phyloP scores from a whole-genome alignment of 1,140 invertebrate genomes.

The Lamellibrachia luymesi region DNA sequence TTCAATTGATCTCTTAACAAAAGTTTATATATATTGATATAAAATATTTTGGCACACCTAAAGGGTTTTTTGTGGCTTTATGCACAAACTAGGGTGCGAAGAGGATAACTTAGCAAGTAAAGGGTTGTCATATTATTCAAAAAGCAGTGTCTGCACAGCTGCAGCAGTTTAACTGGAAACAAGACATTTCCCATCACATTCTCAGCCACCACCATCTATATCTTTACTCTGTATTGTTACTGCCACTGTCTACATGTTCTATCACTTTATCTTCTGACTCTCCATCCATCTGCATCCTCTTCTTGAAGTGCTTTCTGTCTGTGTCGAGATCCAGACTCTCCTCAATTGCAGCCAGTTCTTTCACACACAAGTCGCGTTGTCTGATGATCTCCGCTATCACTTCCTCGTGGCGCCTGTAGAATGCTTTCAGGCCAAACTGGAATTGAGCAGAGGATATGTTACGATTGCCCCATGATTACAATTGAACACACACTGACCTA shows the following conservation, averaged over 20 bases:
- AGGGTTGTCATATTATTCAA: background rate
- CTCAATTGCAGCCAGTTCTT: constrained; percentile 34
- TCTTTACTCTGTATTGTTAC: background rate
- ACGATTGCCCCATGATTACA: background rate
- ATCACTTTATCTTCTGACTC: background rate
- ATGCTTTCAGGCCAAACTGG: constrained; percentile 37
- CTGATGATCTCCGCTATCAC: constrained; percentile 33
- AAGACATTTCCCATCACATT: background rate
- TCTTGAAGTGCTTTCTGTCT: constrained; percentile 7
- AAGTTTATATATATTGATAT: background rate
- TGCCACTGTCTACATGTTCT: background rate
- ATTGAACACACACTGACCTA: background rate
- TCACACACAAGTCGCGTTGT: constrained; percentile 34
- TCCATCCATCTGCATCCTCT: constrained; percentile 1
- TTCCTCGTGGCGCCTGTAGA: constrained; percentile 34
- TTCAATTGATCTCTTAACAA: background rate
- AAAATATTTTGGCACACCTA: background rate
- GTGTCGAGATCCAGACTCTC: constrained; percentile 22
- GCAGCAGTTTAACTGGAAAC: background rate
- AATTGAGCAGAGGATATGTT: constrained; percentile 10
- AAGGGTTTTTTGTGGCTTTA: background rate
- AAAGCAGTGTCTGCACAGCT: background rate
- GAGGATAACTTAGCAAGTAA: background rate
- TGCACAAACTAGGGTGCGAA: background rate
- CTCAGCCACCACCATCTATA: background rate